A percentile compares a stretch with the other conserved stretches of the same genome.
These are phyloP conservation scores for Karalla daura DNA, from an alignment of 2,797 vertebrate species.

Conservation along the genomic window DNA sequence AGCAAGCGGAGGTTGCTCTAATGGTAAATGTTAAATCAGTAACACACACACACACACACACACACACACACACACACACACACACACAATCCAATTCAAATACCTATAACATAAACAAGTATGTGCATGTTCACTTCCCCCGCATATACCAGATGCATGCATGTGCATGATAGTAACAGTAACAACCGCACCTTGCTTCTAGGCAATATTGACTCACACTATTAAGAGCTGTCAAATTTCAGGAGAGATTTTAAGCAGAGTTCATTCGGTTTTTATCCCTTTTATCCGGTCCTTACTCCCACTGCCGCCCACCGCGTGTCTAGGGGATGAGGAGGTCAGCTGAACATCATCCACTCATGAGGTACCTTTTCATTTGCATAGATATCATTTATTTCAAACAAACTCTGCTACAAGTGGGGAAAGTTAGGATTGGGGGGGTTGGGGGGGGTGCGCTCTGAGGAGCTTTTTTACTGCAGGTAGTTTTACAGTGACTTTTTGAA, in stretches of 20 bases:
- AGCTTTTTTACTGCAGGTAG: background rate
- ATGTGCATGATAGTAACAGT: background rate
- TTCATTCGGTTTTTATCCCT: background rate
- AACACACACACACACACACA: background rate
- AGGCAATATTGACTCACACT: background rate
- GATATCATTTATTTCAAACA: background rate
- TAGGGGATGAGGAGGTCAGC: too few relatives aligned
- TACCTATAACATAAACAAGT: background rate
- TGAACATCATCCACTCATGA: background rate
- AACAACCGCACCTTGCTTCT: background rate
- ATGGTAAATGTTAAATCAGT: background rate
- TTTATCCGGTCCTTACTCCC: background rate
- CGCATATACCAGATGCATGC: constrained; percentile 3
- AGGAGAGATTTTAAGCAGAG: background rate
- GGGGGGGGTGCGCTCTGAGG: background rate
- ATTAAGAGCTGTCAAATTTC: too few relatives aligned
- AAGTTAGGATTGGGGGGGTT: too few relatives aligned
- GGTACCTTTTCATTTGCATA: background rate
- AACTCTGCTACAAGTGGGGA: too few relatives aligned
- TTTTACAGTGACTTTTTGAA: background rate
- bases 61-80: background rate
- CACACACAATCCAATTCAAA: background rate
- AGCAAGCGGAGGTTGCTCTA: background rate
- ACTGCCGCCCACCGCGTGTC: background rate
- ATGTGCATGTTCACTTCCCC: background rate